Evolutionary conservation across 1,140 invertebrate genomes (phyloP), one percentile per base, ranked within the genome.

Genomic region (Hirudo medicinalis): DNA sequence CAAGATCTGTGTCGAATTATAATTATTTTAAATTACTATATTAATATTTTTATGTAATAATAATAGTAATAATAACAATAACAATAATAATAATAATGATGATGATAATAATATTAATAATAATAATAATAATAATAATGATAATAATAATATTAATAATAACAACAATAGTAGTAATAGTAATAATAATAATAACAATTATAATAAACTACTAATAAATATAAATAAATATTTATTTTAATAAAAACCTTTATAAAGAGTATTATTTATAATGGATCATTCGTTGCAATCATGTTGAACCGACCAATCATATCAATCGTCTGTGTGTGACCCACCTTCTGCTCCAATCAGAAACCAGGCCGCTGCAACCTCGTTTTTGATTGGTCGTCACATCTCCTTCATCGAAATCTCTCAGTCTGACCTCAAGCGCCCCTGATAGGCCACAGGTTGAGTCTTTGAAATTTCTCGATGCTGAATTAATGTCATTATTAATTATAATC

Each of bases 61-160:
- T 63, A 63, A 63, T 63, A 63, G 15, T 19, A 63, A 63, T 63
- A 63, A 63, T 63, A 63, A 63, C 9, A 19, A n/a, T 63, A 63
- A 13, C 9, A 19, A n/a, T 63, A 63, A 13, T 6, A 60, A 6
- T 60, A 6, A 60, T 15, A n/a, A n/a, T n/a, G n/a, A 60, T 15
- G 27, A 60, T 60, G 4, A 60, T 60, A 6, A 4, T 60, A 60
- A 60, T 60, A 6, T 8, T 60, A 60, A 60, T 60, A 6, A 60
- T 60, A 60, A 60, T 60, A 60, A 60, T 60, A 60, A 60, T 6
- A 60, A 60, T 60, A 60, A 60, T 60, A 60, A 60, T 6, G 4
- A 15, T 60, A 60, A 5, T 60, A 6, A 6, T 15, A 60, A 60
- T 6, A 60, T 22, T 60, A 6, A 60, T 15, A n/a, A n/a, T n/a